Evolutionary conservation across 2,888 invertebrate species (phyloP).

Genomic region (Cerceris rybyensis): DNA sequence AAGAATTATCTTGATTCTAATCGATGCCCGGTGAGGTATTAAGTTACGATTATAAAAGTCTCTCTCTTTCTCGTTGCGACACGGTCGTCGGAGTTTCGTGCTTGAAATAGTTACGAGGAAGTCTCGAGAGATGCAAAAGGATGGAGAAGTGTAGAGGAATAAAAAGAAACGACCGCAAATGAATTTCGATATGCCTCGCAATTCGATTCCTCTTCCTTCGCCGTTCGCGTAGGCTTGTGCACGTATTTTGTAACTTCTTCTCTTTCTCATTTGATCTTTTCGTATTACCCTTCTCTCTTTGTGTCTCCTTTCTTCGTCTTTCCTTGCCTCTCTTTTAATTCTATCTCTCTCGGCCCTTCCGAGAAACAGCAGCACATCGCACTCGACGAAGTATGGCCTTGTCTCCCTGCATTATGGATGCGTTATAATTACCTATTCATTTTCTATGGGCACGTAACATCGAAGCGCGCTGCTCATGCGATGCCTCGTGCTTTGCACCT

Average conservation of each 20-base stretch:
- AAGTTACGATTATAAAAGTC: slow-evolving; percentile 49
- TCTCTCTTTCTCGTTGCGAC: not conserved
- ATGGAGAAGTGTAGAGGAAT: slow-evolving; percentile 23
- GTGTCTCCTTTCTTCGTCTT: no score
- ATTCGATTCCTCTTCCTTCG: slow-evolving; percentile 30
- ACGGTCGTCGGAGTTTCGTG: slow-evolving; percentile 33
- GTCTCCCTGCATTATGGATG: slow-evolving; percentile 73
- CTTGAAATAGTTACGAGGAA: slow-evolving; percentile 34
- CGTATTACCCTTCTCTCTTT: no score
- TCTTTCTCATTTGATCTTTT: no score
- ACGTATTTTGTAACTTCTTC: no score
- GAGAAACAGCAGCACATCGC: slow-evolving; percentile 32
- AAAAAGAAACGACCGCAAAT: slow-evolving; percentile 36
- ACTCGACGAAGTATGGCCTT: slow-evolving; percentile 43
- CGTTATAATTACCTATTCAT: slow-evolving; percentile 78
- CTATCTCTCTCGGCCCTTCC: slow-evolving; percentile 40
- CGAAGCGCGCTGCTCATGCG: slow-evolving; percentile 67
- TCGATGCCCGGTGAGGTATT: slow-evolving; percentile 30
- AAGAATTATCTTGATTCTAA: slow-evolving; percentile 30
- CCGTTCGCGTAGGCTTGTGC: slow-evolving; percentile 10
- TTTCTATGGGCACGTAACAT: slow-evolving; percentile 75
- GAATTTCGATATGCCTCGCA: slow-evolving; percentile 49
- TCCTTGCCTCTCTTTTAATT: not conserved
- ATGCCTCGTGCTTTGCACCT: slow-evolving; percentile 69
- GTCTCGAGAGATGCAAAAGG: slow-evolving; percentile 20